Base-by-base conservation (phyloP, 2,888 invertebrate genomes). In the Lasius platythorax region DNA sequence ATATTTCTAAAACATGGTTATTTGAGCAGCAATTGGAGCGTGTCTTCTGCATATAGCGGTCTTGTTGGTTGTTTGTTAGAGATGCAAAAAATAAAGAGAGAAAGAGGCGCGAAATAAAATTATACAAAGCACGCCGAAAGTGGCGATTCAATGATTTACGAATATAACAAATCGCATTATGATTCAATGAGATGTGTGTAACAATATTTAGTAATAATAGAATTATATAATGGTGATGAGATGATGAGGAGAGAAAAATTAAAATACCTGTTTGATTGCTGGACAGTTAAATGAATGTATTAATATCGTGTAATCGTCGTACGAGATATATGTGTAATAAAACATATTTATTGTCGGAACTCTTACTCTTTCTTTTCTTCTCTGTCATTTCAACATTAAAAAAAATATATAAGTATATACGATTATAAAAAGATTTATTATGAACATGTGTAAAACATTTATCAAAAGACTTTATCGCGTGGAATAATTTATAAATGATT, bases 241-340 rank as follows among this genome's bases (percentile, higher is more conserved):
- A 74, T 68, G 73, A 72, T 70, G 68, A 64, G 78, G 64, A 85
- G 76, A 85, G 82, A 87, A 85, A 87, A 85, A 91, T 92, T 93
- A 94, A 93, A 94, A 94, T 94, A 94, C 92, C 94, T 94, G 93
- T 95, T 95, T 95, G 94, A 95, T 95, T 95, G 95, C 95, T 95
- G 95, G 95, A 94, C 95, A 95, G 95, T 95, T 95, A 93, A 95
- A 95, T 95, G 93, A 94, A 94, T 95, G 94, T 95, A 95, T 94
- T 95, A 94, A 94, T 94, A 95, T 94, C 93, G 93, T 95, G 94
- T 95, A 95, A 95, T 93, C 94, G 94, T 94, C 94, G 93, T 95
- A 94, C 92, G 94, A 95, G 93, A 95, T 95, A 94, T 95, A 95
- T 95, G 94, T 95, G 94, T 95, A 95, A 94, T 95, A 95, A 95